Evolutionary conservation across 2,113 vertebrate genomes (phyloP).

Genomic region (Eudyptes chrysolophus): DNA sequence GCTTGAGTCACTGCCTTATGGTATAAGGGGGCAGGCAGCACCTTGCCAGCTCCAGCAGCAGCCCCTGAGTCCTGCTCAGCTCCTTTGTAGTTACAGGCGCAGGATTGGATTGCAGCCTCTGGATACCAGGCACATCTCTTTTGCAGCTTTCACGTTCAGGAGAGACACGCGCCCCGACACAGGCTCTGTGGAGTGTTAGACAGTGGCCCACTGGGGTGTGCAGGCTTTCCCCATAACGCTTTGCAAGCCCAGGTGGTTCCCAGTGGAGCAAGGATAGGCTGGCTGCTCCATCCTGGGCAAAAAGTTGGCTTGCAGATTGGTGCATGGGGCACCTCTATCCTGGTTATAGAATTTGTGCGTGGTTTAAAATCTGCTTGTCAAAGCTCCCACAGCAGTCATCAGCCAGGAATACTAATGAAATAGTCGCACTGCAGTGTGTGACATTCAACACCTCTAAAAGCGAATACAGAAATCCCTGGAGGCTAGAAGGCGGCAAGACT

Average conservation of each 20-base stretch:
- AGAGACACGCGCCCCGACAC: rapidly evolving
- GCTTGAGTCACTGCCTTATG: background rate
- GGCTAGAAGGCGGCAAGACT: background rate
- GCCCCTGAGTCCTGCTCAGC: background rate
- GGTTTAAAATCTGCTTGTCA: background rate
- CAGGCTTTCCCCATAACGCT: rapidly evolving
- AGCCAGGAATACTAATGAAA: background rate
- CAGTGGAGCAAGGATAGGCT: background rate
- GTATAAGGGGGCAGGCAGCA: background rate
- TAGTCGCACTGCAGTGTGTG: background rate
- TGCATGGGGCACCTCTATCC: background rate
- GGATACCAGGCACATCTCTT: background rate
- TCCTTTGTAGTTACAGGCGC: rapidly evolving
- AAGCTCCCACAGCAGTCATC: background rate
- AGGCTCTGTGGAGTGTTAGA: background rate
- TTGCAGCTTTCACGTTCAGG: background rate
- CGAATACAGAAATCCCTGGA: background rate
- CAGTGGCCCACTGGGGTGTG: background rate
- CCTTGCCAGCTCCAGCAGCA: background rate
- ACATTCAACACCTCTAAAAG: background rate
- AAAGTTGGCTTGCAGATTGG: rapidly evolving
- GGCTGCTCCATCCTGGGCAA: background rate
- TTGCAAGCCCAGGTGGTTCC: background rate
- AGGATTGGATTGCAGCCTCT: background rate
- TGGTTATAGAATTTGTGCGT: background rate